A percentile compares a stretch with the other conserved stretches of the same genome.
These are phyloP conservation scores for Callionymus lyra DNA, from an alignment of 2,113 vertebrate genomes.

Conservation along the genomic window DNA sequence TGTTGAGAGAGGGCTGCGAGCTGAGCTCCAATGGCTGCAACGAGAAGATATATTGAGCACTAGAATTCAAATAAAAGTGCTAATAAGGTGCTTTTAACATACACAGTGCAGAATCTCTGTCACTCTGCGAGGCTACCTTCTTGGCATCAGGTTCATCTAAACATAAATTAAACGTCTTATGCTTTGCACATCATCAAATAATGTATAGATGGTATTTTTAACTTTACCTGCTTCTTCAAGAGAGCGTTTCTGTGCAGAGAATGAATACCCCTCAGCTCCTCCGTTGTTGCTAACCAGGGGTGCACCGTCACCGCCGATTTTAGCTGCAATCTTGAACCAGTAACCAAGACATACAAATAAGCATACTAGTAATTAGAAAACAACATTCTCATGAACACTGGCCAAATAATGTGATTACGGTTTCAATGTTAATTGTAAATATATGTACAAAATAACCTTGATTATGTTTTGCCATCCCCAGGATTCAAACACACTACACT, in stretches of 20 bases:
- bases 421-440: no score
- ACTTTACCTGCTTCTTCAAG: conserved; percentile 82
- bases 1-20: conserved; percentile 80
- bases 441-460: no score
- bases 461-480: no score
- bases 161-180: conserved; percentile 22
- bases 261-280: conserved; percentile 73
- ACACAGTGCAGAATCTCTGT: conserved; percentile 73
- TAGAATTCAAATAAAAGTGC: background rate
- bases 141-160: conserved; percentile 88
- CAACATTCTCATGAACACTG: no score
- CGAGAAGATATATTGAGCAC: conserved; percentile 30
- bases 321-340: conserved; percentile 80
- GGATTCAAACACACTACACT: no score
- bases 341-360: conserved; percentile 13
- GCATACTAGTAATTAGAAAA: no score
- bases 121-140: conserved; percentile 84
- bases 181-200: background rate
- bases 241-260: conserved; percentile 80
- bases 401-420: no score
- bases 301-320: conserved; percentile 83
- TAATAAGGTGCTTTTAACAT: conserved; percentile 25
- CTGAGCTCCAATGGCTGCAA: conserved; percentile 75
- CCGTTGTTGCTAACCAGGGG: conserved; percentile 78
- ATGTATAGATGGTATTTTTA: background rate